These are phyloP conservation scores for Tringa solitaria DNA, from an alignment of 2,113 vertebrate genomes.

Conservation along the genomic window DNA sequence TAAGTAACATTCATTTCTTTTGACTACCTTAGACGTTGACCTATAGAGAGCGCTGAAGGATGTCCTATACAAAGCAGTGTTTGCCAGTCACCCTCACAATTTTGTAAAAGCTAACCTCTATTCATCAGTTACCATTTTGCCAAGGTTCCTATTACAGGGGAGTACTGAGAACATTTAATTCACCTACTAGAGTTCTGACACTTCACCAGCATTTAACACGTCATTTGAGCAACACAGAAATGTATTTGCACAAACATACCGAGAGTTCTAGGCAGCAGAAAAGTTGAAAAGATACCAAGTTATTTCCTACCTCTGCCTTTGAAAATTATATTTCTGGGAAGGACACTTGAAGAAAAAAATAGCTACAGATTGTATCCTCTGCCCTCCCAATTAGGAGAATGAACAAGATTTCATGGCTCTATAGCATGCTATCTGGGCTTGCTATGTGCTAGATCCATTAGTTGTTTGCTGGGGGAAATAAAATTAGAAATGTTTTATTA, in stretches of 20 bases:
- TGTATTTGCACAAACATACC: not conserved
- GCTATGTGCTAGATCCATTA: constrained; percentile 52
- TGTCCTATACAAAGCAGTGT: not conserved
- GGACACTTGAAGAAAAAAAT: not conserved
- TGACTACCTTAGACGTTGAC: not conserved
- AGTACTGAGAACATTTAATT: not conserved
- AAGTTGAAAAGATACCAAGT: not conserved
- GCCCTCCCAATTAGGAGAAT: constrained; percentile 45
- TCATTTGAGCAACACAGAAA: not conserved
- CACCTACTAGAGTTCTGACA: not conserved
- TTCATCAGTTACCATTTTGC: not conserved
- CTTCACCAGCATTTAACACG: not conserved
- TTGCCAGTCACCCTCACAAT: not conserved
- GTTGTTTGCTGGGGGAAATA: constrained; percentile 55
- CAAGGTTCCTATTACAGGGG: not conserved
- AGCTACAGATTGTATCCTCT: not conserved
- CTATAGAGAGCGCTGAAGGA: not conserved
- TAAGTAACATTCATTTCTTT: not conserved
- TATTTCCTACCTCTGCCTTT: not conserved
- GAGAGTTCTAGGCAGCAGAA: not conserved
- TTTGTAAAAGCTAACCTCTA: not conserved
- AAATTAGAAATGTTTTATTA: constrained; percentile 78
- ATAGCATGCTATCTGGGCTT: constrained; percentile 5
- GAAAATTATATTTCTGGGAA: constrained; percentile 8
- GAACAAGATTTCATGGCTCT: not conserved